phyloP scores from a whole-genome alignment of 1,140 invertebrate species.

The Drosophila serrata region DNA sequence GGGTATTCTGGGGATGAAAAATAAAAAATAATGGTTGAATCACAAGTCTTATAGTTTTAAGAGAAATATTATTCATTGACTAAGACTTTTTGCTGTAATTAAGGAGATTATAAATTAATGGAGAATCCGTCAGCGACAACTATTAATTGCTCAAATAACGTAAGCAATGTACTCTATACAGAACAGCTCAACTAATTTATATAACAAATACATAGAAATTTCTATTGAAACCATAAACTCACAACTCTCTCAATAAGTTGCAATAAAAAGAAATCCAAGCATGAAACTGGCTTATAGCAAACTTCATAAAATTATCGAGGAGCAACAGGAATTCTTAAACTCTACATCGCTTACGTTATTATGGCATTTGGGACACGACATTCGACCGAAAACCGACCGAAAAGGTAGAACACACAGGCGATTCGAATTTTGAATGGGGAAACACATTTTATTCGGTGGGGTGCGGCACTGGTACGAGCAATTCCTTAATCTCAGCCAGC shows the following conservation, averaged over 20 bases:
- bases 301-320: not conserved
- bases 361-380: slow-evolving; percentile 1
- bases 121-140: not conserved
- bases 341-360: slow-evolving; percentile 29
- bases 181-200: too few relatives aligned
- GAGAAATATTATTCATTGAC: not conserved
- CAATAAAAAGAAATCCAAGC: not conserved
- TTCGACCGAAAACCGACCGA: slow-evolving; percentile 3
- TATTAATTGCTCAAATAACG: not conserved
- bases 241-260: too few relatives aligned
- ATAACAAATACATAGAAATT: not conserved
- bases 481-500: slow-evolving; percentile 55
- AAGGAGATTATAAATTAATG: not conserved
- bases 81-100: not conserved
- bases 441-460: slow-evolving; percentile 39
- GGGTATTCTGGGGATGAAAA: slow-evolving; percentile 45
- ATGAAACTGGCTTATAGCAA: not conserved
- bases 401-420: slow-evolving; percentile 28
- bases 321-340: not conserved
- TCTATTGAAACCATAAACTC: not conserved
- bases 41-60: not conserved
- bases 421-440: slow-evolving; percentile 33
- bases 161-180: not conserved
- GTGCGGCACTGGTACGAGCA: slow-evolving; percentile 4
- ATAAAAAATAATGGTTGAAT: slow-evolving; percentile 8